Percentiles rank a stretch among this genome's conserved stretches.
These are phyloP conservation scores for Popillia japonica DNA, from an alignment of 1,140 invertebrate genomes.

Conservation along the genomic window DNA sequence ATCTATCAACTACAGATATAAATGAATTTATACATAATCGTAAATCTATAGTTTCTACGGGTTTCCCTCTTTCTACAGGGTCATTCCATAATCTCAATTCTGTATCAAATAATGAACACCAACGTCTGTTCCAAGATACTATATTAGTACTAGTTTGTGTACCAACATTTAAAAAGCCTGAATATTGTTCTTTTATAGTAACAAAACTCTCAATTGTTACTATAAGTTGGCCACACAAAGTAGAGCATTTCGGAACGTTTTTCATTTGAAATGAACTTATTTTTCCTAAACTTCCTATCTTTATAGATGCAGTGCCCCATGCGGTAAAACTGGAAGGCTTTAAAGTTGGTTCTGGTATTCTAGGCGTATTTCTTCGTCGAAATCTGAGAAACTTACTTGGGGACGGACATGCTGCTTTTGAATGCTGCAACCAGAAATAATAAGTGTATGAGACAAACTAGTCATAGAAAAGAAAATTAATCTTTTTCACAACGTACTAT, in stretches of 20 bases:
- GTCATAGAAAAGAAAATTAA: too few relatives aligned
- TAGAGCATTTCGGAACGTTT: constrained; percentile 50
- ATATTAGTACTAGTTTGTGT: constrained; percentile 44
- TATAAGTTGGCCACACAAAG: constrained; percentile 55
- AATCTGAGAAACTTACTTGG: constrained; percentile 52
- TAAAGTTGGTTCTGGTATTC: constrained; percentile 26
- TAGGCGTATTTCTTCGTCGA: constrained; percentile 41
- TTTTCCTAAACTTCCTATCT: constrained; percentile 46
- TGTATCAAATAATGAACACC: constrained; percentile 58
- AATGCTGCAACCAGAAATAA: constrained; percentile 29
- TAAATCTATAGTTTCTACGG: constrained; percentile 58
- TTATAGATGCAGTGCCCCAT: constrained; percentile 46
- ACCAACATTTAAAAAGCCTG: constrained; percentile 60
- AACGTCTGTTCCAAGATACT: constrained; percentile 59
- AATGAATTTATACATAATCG: constrained; percentile 51
- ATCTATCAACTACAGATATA: constrained; percentile 52
- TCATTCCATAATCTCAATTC: constrained; percentile 62
- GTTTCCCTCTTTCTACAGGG: constrained; percentile 53
- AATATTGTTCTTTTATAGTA: constrained; percentile 49
- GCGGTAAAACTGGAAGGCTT: constrained; percentile 46
- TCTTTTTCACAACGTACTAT: too few relatives aligned
- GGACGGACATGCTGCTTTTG: constrained; percentile 50
- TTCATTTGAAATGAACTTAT: constrained; percentile 46
- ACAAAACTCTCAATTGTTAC: constrained; percentile 53
- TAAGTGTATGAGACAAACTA: neutral